Conservation (phyloP, 2,888 invertebrate genomes). For the Creontiades dilutus region DNA sequence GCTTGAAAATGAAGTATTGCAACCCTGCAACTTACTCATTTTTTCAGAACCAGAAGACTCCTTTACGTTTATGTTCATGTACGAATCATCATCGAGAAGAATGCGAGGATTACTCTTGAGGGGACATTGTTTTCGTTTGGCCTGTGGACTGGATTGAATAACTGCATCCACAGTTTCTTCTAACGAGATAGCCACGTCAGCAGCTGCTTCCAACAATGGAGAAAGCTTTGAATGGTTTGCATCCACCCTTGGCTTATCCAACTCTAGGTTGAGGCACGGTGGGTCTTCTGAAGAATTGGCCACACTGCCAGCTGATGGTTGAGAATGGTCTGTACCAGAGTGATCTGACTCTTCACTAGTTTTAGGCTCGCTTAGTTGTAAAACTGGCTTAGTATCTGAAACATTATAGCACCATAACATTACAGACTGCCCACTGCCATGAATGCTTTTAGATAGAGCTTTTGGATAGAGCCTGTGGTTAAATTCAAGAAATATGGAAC, state of each 20-base stretch:
- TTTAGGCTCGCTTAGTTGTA: conserved; percentile 54
- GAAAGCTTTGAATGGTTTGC: conserved; percentile 74
- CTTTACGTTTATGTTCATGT: conserved; percentile 26
- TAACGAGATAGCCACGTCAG: conserved; percentile 83
- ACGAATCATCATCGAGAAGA: conserved; percentile 75
- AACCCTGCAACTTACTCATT: background rate
- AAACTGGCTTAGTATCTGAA: conserved; percentile 45
- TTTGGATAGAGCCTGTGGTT: too few relatives aligned
- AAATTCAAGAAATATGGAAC: too few relatives aligned
- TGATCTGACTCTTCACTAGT: conserved; percentile 37
- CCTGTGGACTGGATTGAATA: conserved; percentile 81
- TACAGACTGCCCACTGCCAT: too few relatives aligned
- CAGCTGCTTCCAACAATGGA: conserved; percentile 83
- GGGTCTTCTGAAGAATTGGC: conserved; percentile 57
- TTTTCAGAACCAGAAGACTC: background rate
- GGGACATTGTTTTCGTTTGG: conserved; percentile 74
- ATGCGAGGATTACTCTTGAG: conserved; percentile 74
- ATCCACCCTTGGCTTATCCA: conserved; percentile 72
- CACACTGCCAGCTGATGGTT: background rate
- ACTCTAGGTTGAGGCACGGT: conserved; percentile 66
- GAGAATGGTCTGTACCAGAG: conserved; percentile 59
- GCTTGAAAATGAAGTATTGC: background rate
- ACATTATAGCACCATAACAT: background rate
- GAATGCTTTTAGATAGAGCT: too few relatives aligned
- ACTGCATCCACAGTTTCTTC: conserved; percentile 86